A percentile compares a stretch with the other conserved stretches of the same genome.
phyloP scores from a whole-genome alignment of 2,888 invertebrate genomes.

The Baccha elongata region DNA sequence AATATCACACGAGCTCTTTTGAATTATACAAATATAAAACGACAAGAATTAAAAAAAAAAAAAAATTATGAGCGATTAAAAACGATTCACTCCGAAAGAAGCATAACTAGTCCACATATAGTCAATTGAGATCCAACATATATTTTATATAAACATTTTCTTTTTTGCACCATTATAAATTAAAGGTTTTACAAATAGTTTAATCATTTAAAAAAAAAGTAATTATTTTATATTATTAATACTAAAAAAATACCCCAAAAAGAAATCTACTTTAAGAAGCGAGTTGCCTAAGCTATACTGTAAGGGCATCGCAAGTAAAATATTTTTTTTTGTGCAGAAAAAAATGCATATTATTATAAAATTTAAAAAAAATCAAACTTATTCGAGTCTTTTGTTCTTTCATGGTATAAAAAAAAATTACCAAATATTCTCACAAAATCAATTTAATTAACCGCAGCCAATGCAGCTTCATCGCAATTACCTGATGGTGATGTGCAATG shows the following conservation, averaged over 20 bases:
- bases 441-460: slow-evolving; percentile 39
- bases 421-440: not conserved
- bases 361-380: slow-evolving; percentile 42
- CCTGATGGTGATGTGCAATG: slow-evolving; percentile 79
- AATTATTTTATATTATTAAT: not conserved
- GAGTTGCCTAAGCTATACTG: slow-evolving; percentile 3
- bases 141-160: not conserved
- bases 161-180: slow-evolving; percentile 9
- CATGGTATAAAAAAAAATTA: slow-evolving; percentile 9
- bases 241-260: not conserved
- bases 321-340: not conserved
- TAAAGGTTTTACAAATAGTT: not conserved
- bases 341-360: slow-evolving; percentile 30
- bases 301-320: slow-evolving; percentile 4
- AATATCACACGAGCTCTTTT: too few relatives aligned
- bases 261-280: not conserved
- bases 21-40: too few relatives aligned
- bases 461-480: slow-evolving; percentile 74
- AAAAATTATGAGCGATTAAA: too few relatives aligned
- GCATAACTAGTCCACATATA: too few relatives aligned
- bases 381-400: slow-evolving; percentile 52
- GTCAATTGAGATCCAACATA: too few relatives aligned
- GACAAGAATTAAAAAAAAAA: too few relatives aligned
- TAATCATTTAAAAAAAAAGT: not conserved
- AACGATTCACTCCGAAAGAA: too few relatives aligned